Conservation (phyloP, 2,797 vertebrate species). For the Pangasius krempfi region DNA sequence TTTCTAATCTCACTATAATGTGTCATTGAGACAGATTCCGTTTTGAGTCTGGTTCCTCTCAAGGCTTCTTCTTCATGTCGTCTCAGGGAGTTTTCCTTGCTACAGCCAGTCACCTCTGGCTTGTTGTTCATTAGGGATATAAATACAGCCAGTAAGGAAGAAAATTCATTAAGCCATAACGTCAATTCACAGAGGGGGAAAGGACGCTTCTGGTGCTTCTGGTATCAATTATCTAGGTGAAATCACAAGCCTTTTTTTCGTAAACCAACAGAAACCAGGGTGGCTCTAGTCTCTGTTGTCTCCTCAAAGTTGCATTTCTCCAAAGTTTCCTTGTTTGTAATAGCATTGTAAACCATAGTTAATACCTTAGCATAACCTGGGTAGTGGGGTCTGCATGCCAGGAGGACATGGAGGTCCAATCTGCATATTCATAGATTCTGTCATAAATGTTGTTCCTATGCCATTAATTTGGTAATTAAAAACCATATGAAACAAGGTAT, state of each 20-base stretch:
- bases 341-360: background rate
- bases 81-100: background rate
- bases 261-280: background rate
- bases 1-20: background rate
- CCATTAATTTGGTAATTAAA: background rate
- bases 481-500: background rate
- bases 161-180: background rate
- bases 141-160: background rate
- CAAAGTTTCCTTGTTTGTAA: background rate
- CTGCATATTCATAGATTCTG: background rate
- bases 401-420: background rate
- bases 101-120: background rate
- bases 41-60: background rate
- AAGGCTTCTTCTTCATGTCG: background rate
- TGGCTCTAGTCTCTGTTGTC: background rate
- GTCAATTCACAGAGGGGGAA: background rate
- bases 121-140: background rate
- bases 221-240: background rate
- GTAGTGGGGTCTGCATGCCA: background rate
- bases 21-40: background rate
- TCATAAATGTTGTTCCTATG: background rate
- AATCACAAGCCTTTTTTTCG: background rate
- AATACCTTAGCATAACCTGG: background rate
- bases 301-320: background rate
- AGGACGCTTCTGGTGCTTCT: slow-evolving; percentile 9